Evolutionary conservation across 2,888 invertebrate genomes (phyloP).

Genomic region (Penaeus monodon): DNA sequence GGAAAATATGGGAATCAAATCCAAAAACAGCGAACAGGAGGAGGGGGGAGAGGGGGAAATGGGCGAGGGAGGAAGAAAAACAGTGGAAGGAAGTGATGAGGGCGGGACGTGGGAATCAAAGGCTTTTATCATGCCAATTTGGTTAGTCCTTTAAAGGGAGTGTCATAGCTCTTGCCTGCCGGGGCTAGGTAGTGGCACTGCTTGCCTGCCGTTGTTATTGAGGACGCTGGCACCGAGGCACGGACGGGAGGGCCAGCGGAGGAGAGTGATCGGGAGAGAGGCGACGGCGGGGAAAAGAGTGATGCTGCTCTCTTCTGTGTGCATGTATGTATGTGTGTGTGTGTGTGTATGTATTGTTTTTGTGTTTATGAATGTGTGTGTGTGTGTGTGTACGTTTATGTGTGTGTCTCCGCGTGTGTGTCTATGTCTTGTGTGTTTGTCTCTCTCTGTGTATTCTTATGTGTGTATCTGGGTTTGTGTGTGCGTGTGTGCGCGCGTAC

Average conservation of each 20-base stretch:
- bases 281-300: not conserved
- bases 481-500: not conserved
- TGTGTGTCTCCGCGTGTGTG: not conserved
- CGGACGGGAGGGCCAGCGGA: not conserved
- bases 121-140: too few species aligned
- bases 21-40: too few species aligned
- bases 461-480: too few species aligned
- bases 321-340: conserved; percentile 27
- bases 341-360: conserved; percentile 24
- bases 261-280: not conserved
- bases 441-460: too few species aligned
- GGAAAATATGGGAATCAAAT: too few species aligned
- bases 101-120: not conserved
- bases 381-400: not conserved
- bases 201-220: not conserved
- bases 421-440: not conserved
- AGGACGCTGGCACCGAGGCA: not conserved
- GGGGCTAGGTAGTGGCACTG: too few species aligned
- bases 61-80: not conserved
- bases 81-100: not conserved
- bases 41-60: too few species aligned
- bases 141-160: too few species aligned
- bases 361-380: conserved; percentile 14
- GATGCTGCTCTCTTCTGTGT: not conserved
- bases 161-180: too few species aligned